Base-by-base conservation (phyloP, 2,888 invertebrate species). In the Lissonota sp. region DNA sequence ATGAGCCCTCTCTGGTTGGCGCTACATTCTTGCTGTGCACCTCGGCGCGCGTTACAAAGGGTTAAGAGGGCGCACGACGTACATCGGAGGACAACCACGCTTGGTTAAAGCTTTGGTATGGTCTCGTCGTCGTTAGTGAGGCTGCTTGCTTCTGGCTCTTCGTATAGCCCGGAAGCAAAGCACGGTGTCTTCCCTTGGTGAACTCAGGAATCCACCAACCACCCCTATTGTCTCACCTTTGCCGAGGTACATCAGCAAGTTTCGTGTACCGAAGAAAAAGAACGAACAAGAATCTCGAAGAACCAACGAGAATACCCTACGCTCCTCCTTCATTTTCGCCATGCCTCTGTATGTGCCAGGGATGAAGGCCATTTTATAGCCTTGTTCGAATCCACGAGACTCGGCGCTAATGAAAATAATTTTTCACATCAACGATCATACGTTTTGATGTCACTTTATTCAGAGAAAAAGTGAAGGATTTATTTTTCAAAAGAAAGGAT, bases 41-140 rank as follows among this genome's bases (percentile, higher is more conserved):
- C 69, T 70, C 53, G 58, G 46, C 46, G 37, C 53, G n/a, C 57
- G 62, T 74, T 77, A 46, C 55, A 70, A 40, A 74, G 78, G 73
- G 67, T 72, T 42, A 57, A 40, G 72, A 44, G 70, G 46, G 60
- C 58, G 40, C 57, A 55, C 64, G 69, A 63, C 58, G 60, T 72
- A 53, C 62, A 26, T 1, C 55, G 55, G 42, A 62, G 66, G 71
- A 66, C 55, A 60, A 44, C 73, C 73, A 71, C 62, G 49, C 70
- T 74, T 60, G 73, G 78, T 78, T 73, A 63, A 69, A 70, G 70
- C 57, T 74, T 64, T 60, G 58, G 58, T 60, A n/a, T 5, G 44
- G 60, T 74, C 70, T 78, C 60, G 72, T 60, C 74, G 81, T 81
- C 69, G 74, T 78, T 74, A 77, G 77, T 70, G 73, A 69, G 77